Base-by-base conservation (phyloP, 2,888 invertebrate genomes). In the Sinhomidia bicolor region DNA sequence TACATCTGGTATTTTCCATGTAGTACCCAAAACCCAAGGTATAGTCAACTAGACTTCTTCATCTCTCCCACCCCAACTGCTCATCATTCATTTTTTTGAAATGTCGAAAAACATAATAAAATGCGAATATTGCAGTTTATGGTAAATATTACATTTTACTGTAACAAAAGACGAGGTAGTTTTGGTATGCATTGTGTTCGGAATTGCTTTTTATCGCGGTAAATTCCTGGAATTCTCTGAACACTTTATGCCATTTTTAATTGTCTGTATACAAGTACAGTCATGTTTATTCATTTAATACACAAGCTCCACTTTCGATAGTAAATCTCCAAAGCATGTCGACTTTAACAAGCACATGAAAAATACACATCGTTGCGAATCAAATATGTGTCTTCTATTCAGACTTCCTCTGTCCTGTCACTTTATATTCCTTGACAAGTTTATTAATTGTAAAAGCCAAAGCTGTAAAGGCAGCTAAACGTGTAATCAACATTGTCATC, bases 391-490 rank as follows among this genome's bases (percentile, higher is more conserved):
- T 71, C 10, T 41, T 10, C 20, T 71, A 20, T 71, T 71, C 20
- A 17, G 17, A 41, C 29, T 36, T 1, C 12, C 26, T 10, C 7
- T 23, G 10, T 60, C 41, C 12, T 74, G 44, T 74, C 74, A 47
- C 17, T 74, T 47, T 47, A 51, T 47, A n/a, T n/a, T 47, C 14
- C 47, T 5, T 74, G 74, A 51, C 74, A 74, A 47, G 7, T 74
- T 74, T 74, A 74, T 74, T 74, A 74, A 74, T 74, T 51, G 47
- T 5, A 47, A 47, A 26, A 47, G 26, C 44, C 47, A 74, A 74
- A 44, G 17, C n/a, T n/a, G 14, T 65, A 60, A 41, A 68, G 41
- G 14, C 68, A 41, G 29, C 54, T 54, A 54, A 54, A 1, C 54
- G 54, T 23, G 23, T 60, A 60, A 23, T 29, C 60, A 60, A 60